Evolutionary conservation across 2,797 vertebrate species (phyloP).

Genomic region (Rhabdophis nuchalis): DNA sequence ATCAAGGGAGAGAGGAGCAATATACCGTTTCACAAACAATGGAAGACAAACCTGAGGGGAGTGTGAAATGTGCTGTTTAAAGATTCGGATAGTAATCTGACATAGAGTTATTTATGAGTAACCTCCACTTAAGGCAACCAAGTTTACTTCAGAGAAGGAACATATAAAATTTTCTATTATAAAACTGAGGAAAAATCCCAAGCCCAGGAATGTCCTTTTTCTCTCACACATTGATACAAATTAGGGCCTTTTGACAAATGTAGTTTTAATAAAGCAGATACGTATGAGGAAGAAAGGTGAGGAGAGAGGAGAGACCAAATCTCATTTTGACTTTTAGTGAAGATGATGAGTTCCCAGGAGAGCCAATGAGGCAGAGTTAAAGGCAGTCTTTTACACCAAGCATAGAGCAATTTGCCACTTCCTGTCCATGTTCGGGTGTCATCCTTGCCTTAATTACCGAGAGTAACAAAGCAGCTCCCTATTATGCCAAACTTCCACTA

Average conservation of each 20-base stretch:
- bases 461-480: constrained; percentile 81
- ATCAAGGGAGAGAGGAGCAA: constrained; percentile 15
- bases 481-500: constrained; percentile 61
- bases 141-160: neutral
- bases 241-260: constrained; percentile 66
- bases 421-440: constrained; percentile 82
- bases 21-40: constrained; percentile 63
- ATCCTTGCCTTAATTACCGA: constrained; percentile 87
- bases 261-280: constrained; percentile 71
- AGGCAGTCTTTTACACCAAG: constrained; percentile 85
- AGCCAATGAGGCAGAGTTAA: constrained; percentile 77
- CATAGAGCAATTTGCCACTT: constrained; percentile 85
- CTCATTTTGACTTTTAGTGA: constrained; percentile 94
- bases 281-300: constrained; percentile 69
- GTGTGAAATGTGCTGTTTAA: constrained; percentile 10
- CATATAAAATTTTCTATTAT: neutral
- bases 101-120: neutral
- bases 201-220: constrained; percentile 52
- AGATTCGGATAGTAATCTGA: constrained; percentile 21
- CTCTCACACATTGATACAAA: constrained; percentile 43
- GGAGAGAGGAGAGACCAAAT: constrained; percentile 87
- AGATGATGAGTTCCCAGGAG: constrained; percentile 91
- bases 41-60: constrained; percentile 29
- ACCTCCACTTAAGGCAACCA: neutral
- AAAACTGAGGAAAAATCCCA: constrained; percentile 18